Conservation (phyloP, 1,140 invertebrate species). For the Hormaphis cornu region DNA sequence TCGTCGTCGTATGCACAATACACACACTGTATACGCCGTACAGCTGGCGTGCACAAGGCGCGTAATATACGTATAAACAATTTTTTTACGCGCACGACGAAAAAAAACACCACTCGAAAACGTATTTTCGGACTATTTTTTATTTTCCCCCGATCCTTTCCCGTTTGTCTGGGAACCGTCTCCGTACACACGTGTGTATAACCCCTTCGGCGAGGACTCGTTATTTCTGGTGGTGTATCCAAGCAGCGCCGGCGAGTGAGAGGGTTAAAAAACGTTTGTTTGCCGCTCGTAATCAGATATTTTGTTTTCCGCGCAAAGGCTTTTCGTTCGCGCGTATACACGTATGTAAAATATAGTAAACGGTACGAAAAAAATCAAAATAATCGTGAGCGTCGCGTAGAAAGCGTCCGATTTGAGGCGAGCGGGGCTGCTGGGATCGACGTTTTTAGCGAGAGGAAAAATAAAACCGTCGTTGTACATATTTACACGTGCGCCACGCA, state of each 20-base stretch:
- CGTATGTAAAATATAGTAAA: neutral
- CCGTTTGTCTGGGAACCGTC: slow-evolving; percentile 28
- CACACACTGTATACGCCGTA: neutral
- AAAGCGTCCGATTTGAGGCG: too few species aligned
- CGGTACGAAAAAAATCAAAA: neutral
- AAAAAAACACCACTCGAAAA: slow-evolving; percentile 29
- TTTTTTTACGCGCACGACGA: neutral
- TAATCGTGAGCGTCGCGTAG: too few species aligned
- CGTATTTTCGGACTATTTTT: slow-evolving; percentile 27
- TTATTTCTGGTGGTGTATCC: slow-evolving; percentile 17
- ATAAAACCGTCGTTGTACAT: too few species aligned
- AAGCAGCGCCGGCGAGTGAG: too few species aligned
- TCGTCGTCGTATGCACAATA: too few species aligned
- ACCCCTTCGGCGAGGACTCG: slow-evolving; percentile 10
- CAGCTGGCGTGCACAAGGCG: neutral
- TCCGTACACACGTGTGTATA: neutral
- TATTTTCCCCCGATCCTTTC: slow-evolving; percentile 27
- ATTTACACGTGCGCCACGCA: too few species aligned
- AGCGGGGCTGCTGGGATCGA: too few species aligned
- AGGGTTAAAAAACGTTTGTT: too few species aligned
- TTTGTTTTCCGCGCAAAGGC: too few species aligned
- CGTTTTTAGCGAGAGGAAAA: too few species aligned
- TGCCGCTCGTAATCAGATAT: too few species aligned
- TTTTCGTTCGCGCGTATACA: neutral
- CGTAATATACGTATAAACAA: neutral